Conservation (phyloP, 92 coral and sea anemone species). For the Zoanthus sansibaricus region DNA sequence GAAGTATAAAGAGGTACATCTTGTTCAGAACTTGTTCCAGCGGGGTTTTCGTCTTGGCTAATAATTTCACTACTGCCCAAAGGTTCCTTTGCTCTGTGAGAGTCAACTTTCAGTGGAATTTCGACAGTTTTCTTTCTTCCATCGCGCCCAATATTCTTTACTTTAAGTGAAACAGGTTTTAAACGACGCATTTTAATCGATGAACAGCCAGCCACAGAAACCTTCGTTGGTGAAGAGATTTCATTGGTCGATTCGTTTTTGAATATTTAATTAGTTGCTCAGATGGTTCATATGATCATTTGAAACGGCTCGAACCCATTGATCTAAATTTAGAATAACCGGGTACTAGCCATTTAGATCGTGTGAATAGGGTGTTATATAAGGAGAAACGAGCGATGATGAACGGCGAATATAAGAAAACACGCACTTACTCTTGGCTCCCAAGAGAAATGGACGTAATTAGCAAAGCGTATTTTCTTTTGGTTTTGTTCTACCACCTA, state of each 20-base stretch:
- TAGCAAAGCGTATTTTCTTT: too few species aligned
- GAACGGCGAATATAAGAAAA: too few species aligned
- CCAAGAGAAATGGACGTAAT: too few species aligned
- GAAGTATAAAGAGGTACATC: conserved; percentile 49
- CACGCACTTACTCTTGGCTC: too few species aligned
- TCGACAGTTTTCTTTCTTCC: conserved; percentile 47
- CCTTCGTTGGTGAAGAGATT: conserved; percentile 34
- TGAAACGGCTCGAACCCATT: conserved; percentile 54
- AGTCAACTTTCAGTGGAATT: too few species aligned
- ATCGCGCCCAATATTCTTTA: conserved; percentile 58
- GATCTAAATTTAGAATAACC: conserved; percentile 47
- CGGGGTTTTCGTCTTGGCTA: too few species aligned
- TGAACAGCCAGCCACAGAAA: too few species aligned
- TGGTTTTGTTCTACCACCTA: too few species aligned
- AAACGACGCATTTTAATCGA: conserved; percentile 41
- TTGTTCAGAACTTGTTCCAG: too few species aligned
- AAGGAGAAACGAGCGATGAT: too few species aligned
- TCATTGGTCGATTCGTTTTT: conserved; percentile 58
- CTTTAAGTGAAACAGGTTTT: conserved; percentile 50
- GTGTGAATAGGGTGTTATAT: conserved; percentile 51
- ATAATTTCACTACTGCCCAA: too few species aligned
- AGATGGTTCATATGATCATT: conserved; percentile 62
- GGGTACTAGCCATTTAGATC: conserved; percentile 66
- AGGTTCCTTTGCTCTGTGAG: too few species aligned
- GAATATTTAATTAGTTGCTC: conserved; percentile 58